Conservation (phyloP, 2,113 vertebrate species). For the Sitta europaea region DNA sequence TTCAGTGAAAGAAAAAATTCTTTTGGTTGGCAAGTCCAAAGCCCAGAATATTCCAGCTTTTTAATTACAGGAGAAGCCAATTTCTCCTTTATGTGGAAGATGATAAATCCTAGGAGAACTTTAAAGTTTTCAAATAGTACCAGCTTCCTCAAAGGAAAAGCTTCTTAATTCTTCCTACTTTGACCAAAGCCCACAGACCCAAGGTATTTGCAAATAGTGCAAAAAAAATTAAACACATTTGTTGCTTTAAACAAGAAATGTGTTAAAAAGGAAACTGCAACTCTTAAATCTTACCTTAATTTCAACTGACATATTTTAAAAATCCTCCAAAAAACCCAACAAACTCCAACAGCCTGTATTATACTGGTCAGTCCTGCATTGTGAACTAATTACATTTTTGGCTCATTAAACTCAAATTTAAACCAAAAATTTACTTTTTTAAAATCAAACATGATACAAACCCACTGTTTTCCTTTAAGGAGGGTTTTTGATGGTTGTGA, state of each 20-base stretch:
- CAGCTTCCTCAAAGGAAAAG: background rate
- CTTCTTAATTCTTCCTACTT: background rate
- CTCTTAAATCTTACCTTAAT: background rate
- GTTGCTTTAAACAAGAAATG: background rate
- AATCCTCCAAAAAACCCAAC: rapidly evolving
- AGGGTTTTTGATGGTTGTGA: background rate
- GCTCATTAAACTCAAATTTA: too few relatives aligned
- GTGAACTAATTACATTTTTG: background rate
- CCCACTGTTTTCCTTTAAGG: background rate
- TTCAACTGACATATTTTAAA: background rate
- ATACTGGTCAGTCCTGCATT: background rate
- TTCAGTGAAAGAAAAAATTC: background rate
- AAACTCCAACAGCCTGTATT: background rate
- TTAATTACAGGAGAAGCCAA: background rate
- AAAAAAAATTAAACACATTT: background rate
- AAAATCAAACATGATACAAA: background rate
- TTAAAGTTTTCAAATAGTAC: background rate
- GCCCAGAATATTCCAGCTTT: background rate
- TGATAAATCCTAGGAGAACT: background rate
- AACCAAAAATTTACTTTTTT: background rate
- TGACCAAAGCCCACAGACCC: background rate
- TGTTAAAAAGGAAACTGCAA: background rate
- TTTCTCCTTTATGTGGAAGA: background rate
- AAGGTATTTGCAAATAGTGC: background rate
- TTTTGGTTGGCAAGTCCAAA: background rate